Evolutionary conservation across 2,797 vertebrate species (phyloP), one percentile per base, ranked within the genome.

Genomic region (Mus spretus): DNA sequence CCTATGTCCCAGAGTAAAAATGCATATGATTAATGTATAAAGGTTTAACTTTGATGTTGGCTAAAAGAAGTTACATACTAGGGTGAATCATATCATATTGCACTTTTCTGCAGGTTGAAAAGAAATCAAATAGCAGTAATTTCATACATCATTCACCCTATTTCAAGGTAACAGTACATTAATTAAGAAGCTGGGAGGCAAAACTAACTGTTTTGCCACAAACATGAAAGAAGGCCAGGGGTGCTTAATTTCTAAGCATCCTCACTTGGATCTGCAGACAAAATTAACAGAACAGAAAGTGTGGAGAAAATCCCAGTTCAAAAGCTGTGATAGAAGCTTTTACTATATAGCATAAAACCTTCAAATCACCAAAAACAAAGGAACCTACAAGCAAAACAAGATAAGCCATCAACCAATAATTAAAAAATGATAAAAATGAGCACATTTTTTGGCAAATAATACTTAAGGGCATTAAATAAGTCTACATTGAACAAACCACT

Each of bases 151-250:
- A 28, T 50, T 77, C 61, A 93, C 13, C 0, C 9, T 31, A 89
- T 31, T 88, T 47, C 31, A 89, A 96, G 77, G 80, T 82, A 93
- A 86, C 11, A 75, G 24, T 26, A 83, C 19, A 91, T n/a, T 31
- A 72, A 17, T 79, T 94, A n/a, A 40, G 50, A 83, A 95, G 65
- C 65, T 28, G 24, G 34, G 28, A 50, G 78, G 28, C 14, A 90
- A 91, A 93, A 50, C 20, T 57, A 82, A 63, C 1, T 3, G 12
- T 78, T 84, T 74, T 84, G 15, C 1, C 22, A 53, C 24, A 47
- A 15, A 80, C 4, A 2, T 61, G 11, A 40, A 72, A 37, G 53
- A 61, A 86, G 26, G 44, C n/a, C 34, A 1, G 31, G 53, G 70
- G 34, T 44, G 1, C 61, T 0, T 79, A 75, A 75, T 65, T 90